These are phyloP conservation scores for Alexandromys fortis DNA, from an alignment of 2,113 vertebrate genomes.

Conservation along the genomic window DNA sequence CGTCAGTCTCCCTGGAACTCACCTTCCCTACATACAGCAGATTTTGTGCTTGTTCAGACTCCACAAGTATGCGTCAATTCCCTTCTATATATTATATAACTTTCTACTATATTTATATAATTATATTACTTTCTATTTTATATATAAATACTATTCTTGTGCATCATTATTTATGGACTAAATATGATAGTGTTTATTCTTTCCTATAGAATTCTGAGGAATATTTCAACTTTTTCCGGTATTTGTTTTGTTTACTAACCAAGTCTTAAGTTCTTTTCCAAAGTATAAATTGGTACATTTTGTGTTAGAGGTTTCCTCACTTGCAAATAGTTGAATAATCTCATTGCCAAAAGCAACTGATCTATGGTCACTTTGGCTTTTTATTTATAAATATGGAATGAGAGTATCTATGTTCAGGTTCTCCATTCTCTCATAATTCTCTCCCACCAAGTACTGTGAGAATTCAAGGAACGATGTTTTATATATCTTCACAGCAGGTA, in stretches of 20 bases:
- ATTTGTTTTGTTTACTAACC: conserved; percentile 44
- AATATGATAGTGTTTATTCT: background rate
- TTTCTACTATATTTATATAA: background rate
- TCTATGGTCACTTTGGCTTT: conserved; percentile 34
- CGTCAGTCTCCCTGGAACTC: background rate
- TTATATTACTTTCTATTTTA: background rate
- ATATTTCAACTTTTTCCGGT: background rate
- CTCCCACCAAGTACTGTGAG: background rate
- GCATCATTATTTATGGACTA: background rate
- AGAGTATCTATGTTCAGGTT: background rate
- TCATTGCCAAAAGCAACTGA: conserved; percentile 1
- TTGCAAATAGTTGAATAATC: conserved; percentile 18
- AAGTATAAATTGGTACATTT: conserved; percentile 5
- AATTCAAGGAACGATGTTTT: background rate
- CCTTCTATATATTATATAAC: background rate
- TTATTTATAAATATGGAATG: conserved; percentile 4
- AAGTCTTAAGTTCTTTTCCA: background rate
- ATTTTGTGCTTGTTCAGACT: background rate
- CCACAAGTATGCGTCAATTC: background rate
- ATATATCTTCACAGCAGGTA: background rate
- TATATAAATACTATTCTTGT: background rate
- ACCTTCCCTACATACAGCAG: background rate
- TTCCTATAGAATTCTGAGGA: background rate
- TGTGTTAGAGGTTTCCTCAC: background rate
- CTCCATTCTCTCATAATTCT: background rate